phyloP scores from a whole-genome alignment of 2,888 invertebrate species.

The Cephus pulcher region DNA sequence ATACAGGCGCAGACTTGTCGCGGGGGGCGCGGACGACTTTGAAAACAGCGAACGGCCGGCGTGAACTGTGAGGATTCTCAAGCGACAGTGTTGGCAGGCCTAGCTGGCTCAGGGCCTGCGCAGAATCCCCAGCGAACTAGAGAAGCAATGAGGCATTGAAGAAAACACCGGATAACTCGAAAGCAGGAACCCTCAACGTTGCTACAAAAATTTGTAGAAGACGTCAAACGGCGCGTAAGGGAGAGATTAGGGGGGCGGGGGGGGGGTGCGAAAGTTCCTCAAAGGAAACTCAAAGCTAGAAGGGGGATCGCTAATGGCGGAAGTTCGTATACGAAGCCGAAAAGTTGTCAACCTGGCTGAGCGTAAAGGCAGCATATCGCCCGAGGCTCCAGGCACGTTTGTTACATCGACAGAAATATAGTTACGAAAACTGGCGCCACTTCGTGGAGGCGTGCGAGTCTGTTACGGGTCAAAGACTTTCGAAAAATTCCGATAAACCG shows the following conservation, averaged over 20 bases:
- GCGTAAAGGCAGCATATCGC: background rate
- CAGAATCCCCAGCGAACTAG: background rate
- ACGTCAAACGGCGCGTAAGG: too few species aligned
- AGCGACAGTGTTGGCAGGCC: conserved; percentile 25
- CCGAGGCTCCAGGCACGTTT: background rate
- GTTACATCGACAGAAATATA: background rate
- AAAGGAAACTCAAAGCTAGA: background rate
- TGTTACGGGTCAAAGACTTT: background rate
- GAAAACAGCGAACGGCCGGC: background rate
- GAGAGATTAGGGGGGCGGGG: fast-evolving
- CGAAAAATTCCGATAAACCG: background rate
- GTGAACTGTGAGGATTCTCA: conserved; percentile 4
- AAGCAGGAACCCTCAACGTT: background rate
- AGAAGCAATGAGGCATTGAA: background rate
- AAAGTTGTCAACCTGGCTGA: background rate
- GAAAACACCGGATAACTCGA: background rate
- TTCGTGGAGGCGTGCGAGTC: background rate
- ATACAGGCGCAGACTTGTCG: background rate
- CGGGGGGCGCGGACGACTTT: background rate
- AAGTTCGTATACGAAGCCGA: background rate
- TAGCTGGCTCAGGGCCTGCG: conserved; percentile 28
- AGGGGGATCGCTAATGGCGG: background rate
- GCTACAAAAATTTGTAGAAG: background rate
- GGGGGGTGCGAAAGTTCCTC: background rate
- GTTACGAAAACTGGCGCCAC: background rate